Evolutionary conservation across 2,888 invertebrate species (phyloP).

Genomic region (Drosophila conformis): DNA sequence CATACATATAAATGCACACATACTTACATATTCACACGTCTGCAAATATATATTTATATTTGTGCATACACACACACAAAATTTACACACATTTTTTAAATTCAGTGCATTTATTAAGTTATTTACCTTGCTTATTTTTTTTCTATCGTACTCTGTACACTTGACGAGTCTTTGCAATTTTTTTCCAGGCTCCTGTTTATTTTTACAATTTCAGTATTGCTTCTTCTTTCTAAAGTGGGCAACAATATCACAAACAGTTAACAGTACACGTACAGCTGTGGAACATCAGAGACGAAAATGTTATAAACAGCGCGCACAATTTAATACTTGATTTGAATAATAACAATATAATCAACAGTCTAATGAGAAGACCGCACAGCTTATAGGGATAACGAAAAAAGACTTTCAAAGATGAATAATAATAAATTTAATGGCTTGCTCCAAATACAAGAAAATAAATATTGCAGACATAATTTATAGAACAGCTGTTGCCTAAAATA

Average conservation of each 20-base stretch:
- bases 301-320: slow-evolving; percentile 1
- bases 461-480: neutral
- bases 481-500: neutral
- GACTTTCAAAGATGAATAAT: neutral
- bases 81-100: neutral
- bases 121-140: slow-evolving; percentile 26
- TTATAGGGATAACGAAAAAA: neutral
- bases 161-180: slow-evolving; percentile 29
- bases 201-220: slow-evolving; percentile 36
- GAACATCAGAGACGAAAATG: neutral
- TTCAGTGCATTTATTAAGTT: neutral
- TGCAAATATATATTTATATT: slow-evolving; percentile 18
- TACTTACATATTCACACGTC: slow-evolving; percentile 15
- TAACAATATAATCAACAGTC: neutral
- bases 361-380: neutral
- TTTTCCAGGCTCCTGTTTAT: slow-evolving; percentile 45
- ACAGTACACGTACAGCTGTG: slow-evolving; percentile 4
- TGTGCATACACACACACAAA: slow-evolving; percentile 12
- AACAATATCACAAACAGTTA: neutral
- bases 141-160: slow-evolving; percentile 14
- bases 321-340: neutral
- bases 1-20: slow-evolving; percentile 7
- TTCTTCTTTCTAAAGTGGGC: slow-evolving; percentile 11
- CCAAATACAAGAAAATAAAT: neutral
- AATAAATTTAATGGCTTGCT: neutral